Base-by-base conservation (phyloP, 23 tunicate genomes). In the Aplidium turbinatum region DNA sequence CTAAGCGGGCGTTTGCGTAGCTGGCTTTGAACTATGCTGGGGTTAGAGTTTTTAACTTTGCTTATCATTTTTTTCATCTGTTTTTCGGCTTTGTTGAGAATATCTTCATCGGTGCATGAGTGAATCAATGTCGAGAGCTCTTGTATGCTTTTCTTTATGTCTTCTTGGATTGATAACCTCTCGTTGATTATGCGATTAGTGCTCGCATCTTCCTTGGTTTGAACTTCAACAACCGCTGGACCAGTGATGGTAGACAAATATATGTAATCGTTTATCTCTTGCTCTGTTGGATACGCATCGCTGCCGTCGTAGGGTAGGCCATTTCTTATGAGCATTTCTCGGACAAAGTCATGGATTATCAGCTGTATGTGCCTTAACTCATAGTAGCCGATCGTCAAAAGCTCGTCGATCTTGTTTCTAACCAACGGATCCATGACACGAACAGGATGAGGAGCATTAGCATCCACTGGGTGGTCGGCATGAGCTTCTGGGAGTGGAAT, bases 401-500 rank as follows among this genome's bases (percentile, higher is more conserved):
- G 42, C 28, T 81, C 87, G 32, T 81, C 87, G 11, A 81, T 72
- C 35, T 81, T 81, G 23, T 33, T 21, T 32, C 68, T 60, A 35
- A 81, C 65, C 34, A 61, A 72, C 32, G 87, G 87, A 50, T 81
- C 65, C 40, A 81, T 60, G 0, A 35, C 24, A 38, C 61, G 61
- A 2, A 81, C 13, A 23, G 79, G 25, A n/a, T n/a, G n/a, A 4
- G 30, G 11, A 11, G 31, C 18, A 20, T 31, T 33, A n/a, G 57
- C 60, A 68, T 80, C 78, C 19, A 26, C 19, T 1, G 85, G 85
- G 48, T 72, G 87, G 33, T 61, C 73, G 1, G 73, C 7, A 47
- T 81, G 87, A 1, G 87, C 87, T 68, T 81, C 87, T 7, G 87
- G 87, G 1, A 81, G 70, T 33, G 87, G 87, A 23, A 81, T 58